Evolutionary conservation across 2,797 vertebrate genomes (phyloP).

Genomic region (Leptatherina wallacei): DNA sequence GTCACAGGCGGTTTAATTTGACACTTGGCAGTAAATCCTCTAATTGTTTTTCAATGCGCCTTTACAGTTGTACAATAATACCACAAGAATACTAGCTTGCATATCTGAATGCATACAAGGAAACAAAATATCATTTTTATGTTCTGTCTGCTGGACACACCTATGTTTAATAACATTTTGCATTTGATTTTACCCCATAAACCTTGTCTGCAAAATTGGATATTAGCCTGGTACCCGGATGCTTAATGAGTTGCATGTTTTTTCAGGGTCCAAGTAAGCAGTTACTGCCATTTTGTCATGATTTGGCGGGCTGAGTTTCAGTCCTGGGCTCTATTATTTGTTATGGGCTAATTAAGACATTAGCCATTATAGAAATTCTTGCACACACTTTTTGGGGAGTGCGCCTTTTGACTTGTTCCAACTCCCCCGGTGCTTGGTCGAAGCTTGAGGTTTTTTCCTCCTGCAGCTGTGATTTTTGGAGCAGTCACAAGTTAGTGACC

Average conservation of each 20-base stretch:
- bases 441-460: conserved; percentile 59
- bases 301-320: conserved; percentile 77
- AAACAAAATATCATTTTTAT: conserved; percentile 83
- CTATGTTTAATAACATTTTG: conserved; percentile 82
- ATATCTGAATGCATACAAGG: conserved; percentile 82
- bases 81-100: conserved; percentile 79
- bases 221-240: conserved; percentile 78
- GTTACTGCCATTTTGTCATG: conserved; percentile 81
- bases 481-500: conserved; percentile 53
- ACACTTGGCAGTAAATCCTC: conserved; percentile 81
- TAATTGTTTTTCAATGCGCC: conserved; percentile 82
- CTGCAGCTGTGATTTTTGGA: conserved; percentile 71
- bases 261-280: conserved; percentile 72
- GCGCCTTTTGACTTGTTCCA: conserved; percentile 77
- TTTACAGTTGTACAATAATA: conserved; percentile 81
- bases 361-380: conserved; percentile 83
- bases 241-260: conserved; percentile 81
- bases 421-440: conserved; percentile 57
- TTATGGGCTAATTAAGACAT: conserved; percentile 87
- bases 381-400: conserved; percentile 64
- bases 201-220: conserved; percentile 80
- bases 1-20: conserved; percentile 83
- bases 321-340: conserved; percentile 84
- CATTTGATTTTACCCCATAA: conserved; percentile 77
- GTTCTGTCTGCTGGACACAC: conserved; percentile 83